Percentiles rank a stretch among this genome's conserved stretches.
Evolutionary conservation across 2,113 vertebrate genomes (phyloP).

Genomic region (Rhinoderma darwinii): DNA sequence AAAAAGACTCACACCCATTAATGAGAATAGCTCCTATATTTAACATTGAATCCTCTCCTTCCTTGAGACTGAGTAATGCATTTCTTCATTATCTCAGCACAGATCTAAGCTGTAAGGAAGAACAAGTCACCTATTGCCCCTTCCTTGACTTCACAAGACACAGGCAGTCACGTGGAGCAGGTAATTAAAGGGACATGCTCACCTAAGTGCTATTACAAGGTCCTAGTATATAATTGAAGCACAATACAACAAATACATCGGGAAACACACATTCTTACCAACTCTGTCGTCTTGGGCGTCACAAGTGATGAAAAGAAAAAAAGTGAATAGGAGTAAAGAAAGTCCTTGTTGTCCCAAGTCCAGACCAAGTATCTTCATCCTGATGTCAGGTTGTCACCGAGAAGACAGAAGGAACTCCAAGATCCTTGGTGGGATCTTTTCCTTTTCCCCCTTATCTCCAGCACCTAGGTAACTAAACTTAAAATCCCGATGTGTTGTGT

Average conservation of each 20-base stretch:
- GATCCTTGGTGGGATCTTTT: not conserved
- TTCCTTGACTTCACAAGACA: not conserved
- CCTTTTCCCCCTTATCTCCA: not conserved
- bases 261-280: constrained; percentile 38
- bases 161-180: constrained; percentile 17
- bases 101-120: not conserved
- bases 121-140: constrained; percentile 44
- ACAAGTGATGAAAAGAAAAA: not conserved
- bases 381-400: not conserved
- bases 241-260: not conserved
- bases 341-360: not conserved
- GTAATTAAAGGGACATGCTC: constrained; percentile 36
- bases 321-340: not conserved
- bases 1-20: not conserved
- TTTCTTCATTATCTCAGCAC: not conserved
- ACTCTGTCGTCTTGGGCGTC: constrained; percentile 39
- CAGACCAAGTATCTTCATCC: not conserved
- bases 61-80: not conserved
- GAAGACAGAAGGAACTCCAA: not conserved
- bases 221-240: not conserved
- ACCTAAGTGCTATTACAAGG: not conserved
- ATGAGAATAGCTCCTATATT: not conserved
- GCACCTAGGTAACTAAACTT: not conserved
- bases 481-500: not conserved
- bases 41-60: not conserved